Evolutionary conservation across 64 coral and sea anemone species (phyloP), one percentile per base, ranked within the genome.

Genomic region (Montipora efflorescens): DNA sequence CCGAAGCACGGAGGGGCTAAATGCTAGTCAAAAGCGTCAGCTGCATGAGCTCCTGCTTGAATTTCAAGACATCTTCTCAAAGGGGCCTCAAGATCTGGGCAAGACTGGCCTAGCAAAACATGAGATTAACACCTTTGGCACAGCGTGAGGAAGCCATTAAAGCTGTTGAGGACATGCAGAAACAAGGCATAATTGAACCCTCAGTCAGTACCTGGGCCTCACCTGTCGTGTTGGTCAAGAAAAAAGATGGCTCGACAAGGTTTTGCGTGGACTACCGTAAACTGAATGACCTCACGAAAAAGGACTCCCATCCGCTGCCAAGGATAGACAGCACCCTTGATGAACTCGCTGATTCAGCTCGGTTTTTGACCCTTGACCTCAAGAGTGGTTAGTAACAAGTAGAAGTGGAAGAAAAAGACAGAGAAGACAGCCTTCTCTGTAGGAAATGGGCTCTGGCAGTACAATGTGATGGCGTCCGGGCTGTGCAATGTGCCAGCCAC

Each of bases 241-340:
- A 96, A 67, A 96, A 96, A 43, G 87, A 93, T 48, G 90, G 90
- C 1, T 53, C 52, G 25, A 91, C 76, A 3, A 90, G 87, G 25
- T 96, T 96, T 67, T 96, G 95, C 45, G 70, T 96, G 1, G 90
- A 96, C 43, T 93, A 96, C 36, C 76, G 75, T 11, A 87, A 79
- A 74, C 47, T 88, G 8, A 95, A 92, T 51, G 70, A 95, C 5
- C 76, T 92, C 53, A 95, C 90, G 0, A 51, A 48, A 8, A 70
- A 80, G 8, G 58, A 90, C 55, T 64, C 57, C 15, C 78, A 79
- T 70, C 52, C 87, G 0, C 59, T 88, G 44, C 45, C 84, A 50
- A 5, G 48, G 47, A 15, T 58, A 75, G 53, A 87, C 43, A 48
- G 4, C 10, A 57, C 5, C 18, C 73, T 95, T 7, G 75, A 87